Percentiles rank a stretch among this genome's conserved stretches.
Evolutionary conservation across 2,797 vertebrate genomes (phyloP).

Genomic region (Melanitta fusca): DNA sequence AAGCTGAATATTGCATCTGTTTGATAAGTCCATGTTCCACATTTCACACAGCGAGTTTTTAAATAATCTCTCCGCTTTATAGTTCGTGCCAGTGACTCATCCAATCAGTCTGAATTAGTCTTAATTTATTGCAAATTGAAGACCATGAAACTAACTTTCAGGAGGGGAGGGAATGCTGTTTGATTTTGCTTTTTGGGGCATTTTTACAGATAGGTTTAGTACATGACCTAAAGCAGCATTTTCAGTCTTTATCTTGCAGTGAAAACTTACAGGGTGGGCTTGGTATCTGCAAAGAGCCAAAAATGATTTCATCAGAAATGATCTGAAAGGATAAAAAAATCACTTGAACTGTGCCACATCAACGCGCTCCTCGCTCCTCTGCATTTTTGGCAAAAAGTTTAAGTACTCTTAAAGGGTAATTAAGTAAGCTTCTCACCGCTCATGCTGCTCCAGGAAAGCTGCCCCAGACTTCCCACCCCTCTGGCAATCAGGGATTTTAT

Average conservation of each 20-base stretch:
- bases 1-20: constrained; percentile 19
- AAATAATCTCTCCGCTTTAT: neutral
- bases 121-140: neutral
- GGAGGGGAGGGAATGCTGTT: neutral
- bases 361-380: neutral
- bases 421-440: neutral
- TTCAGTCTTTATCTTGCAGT: neutral
- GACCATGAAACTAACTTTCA: neutral
- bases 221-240: fast-evolving
- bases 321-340: neutral
- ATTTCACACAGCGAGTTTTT: neutral
- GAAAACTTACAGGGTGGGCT: neutral
- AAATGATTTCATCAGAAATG: neutral
- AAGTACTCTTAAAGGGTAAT: neutral
- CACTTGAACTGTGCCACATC: neutral
- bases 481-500: neutral
- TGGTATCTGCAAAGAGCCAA: fast-evolving
- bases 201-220: neutral
- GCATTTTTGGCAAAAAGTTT: neutral
- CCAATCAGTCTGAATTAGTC: neutral
- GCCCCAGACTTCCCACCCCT: neutral
- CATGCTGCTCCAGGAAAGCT: neutral
- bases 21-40: neutral
- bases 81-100: constrained; percentile 12
- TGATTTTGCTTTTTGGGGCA: neutral